A percentile compares a stretch with the other conserved stretches of the same genome.
Conservation (phyloP, 2,888 invertebrate species). For the Euspilapteryx auroguttella region DNA sequence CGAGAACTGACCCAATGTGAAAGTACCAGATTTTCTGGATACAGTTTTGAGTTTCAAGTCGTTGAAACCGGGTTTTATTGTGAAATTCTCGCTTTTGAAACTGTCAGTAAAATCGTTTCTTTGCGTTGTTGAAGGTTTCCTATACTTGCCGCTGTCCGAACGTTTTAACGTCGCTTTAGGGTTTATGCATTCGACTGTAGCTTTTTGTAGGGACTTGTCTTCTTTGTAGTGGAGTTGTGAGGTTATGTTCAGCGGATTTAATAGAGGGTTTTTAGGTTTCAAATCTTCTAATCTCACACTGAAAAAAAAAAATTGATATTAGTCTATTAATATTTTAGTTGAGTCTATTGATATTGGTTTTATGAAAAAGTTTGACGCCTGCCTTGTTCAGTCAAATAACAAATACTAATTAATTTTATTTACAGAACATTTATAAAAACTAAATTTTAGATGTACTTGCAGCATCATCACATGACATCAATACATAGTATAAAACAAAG, state of each 20-base stretch:
- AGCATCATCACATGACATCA: too few species aligned
- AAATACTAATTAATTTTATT: too few species aligned
- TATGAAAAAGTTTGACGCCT: too few species aligned
- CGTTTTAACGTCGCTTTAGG: conserved; percentile 66
- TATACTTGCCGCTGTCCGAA: conserved; percentile 71
- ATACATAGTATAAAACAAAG: too few species aligned
- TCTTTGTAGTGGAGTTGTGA: conserved; percentile 79
- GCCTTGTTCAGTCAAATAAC: too few species aligned
- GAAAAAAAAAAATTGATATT: conserved; percentile 16
- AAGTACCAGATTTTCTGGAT: conserved; percentile 68
- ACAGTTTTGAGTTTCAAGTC: conserved; percentile 61
- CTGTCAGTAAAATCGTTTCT: conserved; percentile 68
- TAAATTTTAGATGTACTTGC: too few species aligned
- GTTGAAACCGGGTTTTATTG: conserved; percentile 68
- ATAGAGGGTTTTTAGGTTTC: conserved; percentile 61
- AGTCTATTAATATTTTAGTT: too few species aligned
- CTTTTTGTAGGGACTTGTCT: conserved; percentile 76
- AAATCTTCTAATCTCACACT: conserved; percentile 63
- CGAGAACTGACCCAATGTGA: conserved; percentile 72
- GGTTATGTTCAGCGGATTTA: conserved; percentile 66
- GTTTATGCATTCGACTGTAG: conserved; percentile 72
- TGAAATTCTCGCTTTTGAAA: conserved; percentile 51
- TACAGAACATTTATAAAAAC: too few species aligned
- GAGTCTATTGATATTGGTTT: too few species aligned
- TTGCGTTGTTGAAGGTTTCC: conserved; percentile 67